phyloP scores from a whole-genome alignment of 2,888 invertebrate species.

The Netelia inedita region DNA sequence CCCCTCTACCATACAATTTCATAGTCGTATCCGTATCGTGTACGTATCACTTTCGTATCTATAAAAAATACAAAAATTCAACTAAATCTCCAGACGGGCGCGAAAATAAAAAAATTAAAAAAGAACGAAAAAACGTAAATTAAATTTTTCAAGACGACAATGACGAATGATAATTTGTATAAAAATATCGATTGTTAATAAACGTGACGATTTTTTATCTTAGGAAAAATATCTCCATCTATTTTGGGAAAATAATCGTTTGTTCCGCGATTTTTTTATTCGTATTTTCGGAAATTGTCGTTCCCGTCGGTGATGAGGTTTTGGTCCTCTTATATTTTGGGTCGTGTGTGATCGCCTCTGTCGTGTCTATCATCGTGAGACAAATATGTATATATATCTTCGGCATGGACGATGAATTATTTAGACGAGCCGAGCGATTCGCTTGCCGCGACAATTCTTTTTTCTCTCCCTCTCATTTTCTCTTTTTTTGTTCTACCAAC shows the following conservation, averaged over 20 bases:
- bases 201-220: too few species aligned
- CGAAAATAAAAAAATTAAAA: too few species aligned
- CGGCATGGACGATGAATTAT: conserved; percentile 30
- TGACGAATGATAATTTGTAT: neutral
- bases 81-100: too few species aligned
- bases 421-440: conserved; percentile 26
- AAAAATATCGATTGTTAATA: neutral
- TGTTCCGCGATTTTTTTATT: neutral
- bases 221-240: neutral
- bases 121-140: too few species aligned
- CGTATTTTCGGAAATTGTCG: neutral
- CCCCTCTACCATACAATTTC: conserved; percentile 60
- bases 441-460: conserved; percentile 30
- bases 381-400: neutral
- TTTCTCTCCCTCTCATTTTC: conserved; percentile 28
- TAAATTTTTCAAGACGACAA: too few species aligned
- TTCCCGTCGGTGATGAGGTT: neutral
- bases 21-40: conserved; percentile 55
- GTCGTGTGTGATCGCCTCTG: neutral
- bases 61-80: neutral
- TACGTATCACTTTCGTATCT: conserved; percentile 40
- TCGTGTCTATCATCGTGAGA: conserved; percentile 30
- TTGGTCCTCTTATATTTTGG: neutral
- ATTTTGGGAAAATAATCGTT: neutral
- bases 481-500: conserved; percentile 17